Evolutionary conservation across 2,888 invertebrate species (phyloP).

Genomic region (Fabriciana adippe): DNA sequence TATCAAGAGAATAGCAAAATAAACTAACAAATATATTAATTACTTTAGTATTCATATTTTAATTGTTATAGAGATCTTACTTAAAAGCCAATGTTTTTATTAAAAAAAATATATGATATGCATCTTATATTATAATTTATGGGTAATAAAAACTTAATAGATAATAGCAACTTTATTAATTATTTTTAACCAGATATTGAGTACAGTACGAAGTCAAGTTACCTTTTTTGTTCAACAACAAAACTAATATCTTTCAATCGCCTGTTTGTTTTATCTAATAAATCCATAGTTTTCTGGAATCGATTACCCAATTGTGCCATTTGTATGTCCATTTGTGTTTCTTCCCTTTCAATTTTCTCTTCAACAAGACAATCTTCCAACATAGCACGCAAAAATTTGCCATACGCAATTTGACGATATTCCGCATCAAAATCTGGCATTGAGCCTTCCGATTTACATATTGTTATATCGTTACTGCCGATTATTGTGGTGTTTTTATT

Average conservation of each 20-base stretch:
- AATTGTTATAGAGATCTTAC: too few relatives aligned
- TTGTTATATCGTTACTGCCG: conserved; percentile 51
- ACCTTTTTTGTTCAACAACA: conserved; percentile 74
- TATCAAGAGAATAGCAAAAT: too few relatives aligned
- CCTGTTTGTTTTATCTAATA: conserved; percentile 71
- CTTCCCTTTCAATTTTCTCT: conserved; percentile 68
- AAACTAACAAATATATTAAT: too few relatives aligned
- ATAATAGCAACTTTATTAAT: background rate
- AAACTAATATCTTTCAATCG: conserved; percentile 74
- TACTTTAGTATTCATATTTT: too few relatives aligned
- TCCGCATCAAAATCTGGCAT: conserved; percentile 56
- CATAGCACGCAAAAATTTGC: conserved; percentile 63
- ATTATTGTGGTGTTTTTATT: conserved; percentile 50
- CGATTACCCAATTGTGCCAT: conserved; percentile 70
- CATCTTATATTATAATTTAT: too few relatives aligned
- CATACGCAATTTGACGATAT: conserved; percentile 62
- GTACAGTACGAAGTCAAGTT: conserved; percentile 31
- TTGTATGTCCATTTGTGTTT: conserved; percentile 68
- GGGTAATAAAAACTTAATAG: background rate
- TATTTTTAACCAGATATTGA: background rate
- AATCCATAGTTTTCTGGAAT: conserved; percentile 68
- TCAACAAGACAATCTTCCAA: conserved; percentile 67
- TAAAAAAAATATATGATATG: too few relatives aligned
- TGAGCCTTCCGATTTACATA: conserved; percentile 49
- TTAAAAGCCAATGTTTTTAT: too few relatives aligned